Percentiles rank a stretch among this genome's conserved stretches.
These are phyloP conservation scores for Phalacrocorax brasilianus DNA, from an alignment of 2,113 vertebrate genomes.

Conservation along the genomic window DNA sequence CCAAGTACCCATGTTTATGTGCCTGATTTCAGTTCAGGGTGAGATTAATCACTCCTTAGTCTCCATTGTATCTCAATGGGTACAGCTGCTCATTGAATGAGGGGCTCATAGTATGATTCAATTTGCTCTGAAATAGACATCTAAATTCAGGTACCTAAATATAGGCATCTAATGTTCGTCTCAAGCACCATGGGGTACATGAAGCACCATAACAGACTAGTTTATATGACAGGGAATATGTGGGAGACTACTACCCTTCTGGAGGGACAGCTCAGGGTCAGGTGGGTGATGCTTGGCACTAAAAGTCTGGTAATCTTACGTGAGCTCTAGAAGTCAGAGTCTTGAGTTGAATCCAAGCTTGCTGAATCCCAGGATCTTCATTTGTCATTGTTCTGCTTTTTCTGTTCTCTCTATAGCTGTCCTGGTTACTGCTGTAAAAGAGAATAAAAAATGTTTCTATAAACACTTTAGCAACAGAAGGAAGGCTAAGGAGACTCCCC, in stretches of 20 bases:
- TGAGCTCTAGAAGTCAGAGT: background rate
- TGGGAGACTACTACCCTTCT: background rate
- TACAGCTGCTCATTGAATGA: background rate
- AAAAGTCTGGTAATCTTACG: background rate
- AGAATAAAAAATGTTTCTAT: background rate
- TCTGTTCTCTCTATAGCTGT: background rate
- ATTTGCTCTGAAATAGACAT: background rate
- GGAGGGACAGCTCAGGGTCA: background rate
- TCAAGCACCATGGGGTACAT: background rate
- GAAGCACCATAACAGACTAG: background rate
- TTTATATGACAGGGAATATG: background rate
- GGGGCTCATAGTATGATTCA: background rate
- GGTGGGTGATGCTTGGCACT: background rate
- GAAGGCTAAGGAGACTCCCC: background rate
- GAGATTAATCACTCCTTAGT: background rate
- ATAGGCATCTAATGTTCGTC: background rate
- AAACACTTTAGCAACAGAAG: background rate
- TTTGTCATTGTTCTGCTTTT: background rate
- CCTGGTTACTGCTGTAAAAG: background rate
- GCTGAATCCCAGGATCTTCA: background rate
- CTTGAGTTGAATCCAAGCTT: background rate
- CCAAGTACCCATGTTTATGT: background rate
- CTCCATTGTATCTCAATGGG: background rate
- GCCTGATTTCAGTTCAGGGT: background rate
- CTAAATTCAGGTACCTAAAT: background rate